A percentile compares a stretch with the other conserved stretches of the same genome.
Conservation (phyloP, 2,113 vertebrate species). For the Procapra przewalskii region DNA sequence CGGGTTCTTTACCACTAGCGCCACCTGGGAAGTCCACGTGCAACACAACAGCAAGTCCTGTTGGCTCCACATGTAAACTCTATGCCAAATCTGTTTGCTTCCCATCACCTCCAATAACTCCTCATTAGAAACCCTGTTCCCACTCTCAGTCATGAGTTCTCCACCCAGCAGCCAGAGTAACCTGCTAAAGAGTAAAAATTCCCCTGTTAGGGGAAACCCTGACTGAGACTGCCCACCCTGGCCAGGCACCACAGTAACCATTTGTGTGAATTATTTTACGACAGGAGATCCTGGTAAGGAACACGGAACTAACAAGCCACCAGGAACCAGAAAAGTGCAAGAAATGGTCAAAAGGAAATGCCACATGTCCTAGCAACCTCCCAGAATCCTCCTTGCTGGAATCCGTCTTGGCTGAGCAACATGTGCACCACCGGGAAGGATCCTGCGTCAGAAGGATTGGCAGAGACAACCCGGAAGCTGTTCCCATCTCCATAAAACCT, state of each 20-base stretch:
- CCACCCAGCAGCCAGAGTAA: not conserved
- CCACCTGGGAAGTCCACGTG: not conserved
- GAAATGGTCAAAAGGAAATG: not conserved
- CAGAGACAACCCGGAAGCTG: not conserved
- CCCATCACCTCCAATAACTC: not conserved
- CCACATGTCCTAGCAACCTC: not conserved
- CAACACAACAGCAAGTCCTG: not conserved
- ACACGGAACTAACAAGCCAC: not conserved
- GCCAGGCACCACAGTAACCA: not conserved
- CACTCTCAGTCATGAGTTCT: not conserved
- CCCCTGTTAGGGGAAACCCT: not conserved
- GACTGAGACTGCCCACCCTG: not conserved
- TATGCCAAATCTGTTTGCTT: not conserved
- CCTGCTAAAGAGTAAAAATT: not conserved
- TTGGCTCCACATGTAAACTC: not conserved
- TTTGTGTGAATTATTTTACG: not conserved
- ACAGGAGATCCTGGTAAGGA: not conserved
- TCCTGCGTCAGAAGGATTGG: rapidly evolving
- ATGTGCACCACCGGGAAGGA: not conserved
- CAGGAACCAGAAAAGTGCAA: not conserved
- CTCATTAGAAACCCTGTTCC: not conserved
- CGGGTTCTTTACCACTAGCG: rapidly evolving
- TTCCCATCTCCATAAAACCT: not conserved
- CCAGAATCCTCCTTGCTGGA: not conserved
- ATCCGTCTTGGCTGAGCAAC: not conserved